Evolutionary conservation across 1,140 invertebrate genomes (phyloP), one percentile per base, ranked within the genome.

Genomic region (Drosophila kikkawai): DNA sequence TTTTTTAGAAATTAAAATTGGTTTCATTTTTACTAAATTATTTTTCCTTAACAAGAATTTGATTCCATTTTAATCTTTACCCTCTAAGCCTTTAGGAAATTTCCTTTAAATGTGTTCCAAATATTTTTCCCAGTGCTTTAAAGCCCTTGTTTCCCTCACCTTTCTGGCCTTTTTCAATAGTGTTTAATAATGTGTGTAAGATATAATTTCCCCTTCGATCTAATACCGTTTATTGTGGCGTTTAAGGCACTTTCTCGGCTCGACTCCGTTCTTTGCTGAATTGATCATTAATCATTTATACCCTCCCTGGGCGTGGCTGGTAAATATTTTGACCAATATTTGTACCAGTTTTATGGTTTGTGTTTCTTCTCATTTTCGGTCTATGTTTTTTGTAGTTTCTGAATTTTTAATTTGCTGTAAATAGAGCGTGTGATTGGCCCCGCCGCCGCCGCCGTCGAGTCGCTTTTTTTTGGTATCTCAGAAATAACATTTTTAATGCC

Each of bases 271-370:
- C 80, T 55, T 37, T 2, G 36, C 36, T 1, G 29, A 50, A 29
- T 53, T 12, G 32, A 51, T 75, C 84, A 88, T 88, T 84, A 81
- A 88, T 84, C 84, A 48, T 48, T 29, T 29, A 48, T 9, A 9
- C 34, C 56, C 50, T 71, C 36, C 41, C 29, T 84, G 67, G 65
- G 79, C 70, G 69, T 61, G 75, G 79, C 74, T 71, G 69, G 73
- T 90, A 88, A 88, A 84, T 90, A 88, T 88, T 90, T 90, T 90
- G 84, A 90, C 81, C 84, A 84, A 88, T 84, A 87, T 84, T 88
- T 84, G 76, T 84, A 53, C 68, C 53, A 79, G 58, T 65, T 51
- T 69, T 67, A 47, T 68, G 29, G 50, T 60, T 84, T 71, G 48
- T 77, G 75, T 88, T 88, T 78, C 83, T 81, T 44, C 76, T 60